Evolutionary conservation across 2,113 vertebrate species (phyloP), one percentile per base, ranked within the genome.

Genomic region (Myocastor coypus): DNA sequence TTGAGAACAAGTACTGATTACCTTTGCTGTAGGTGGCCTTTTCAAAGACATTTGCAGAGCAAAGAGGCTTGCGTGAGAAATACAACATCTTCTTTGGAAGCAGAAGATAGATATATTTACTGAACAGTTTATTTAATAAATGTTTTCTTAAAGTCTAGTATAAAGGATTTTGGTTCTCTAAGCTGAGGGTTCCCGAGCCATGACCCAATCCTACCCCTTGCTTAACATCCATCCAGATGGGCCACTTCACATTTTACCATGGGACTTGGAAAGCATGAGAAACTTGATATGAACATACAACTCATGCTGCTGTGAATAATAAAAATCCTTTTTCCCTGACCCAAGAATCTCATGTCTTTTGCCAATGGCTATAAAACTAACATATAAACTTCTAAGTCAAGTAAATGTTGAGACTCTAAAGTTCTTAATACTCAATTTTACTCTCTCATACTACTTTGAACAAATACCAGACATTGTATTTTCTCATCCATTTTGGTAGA

Each of bases 361-460:
- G n/a, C 61, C 57, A 93, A 50, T 20, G 46, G 63, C 64, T 50
- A 37, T 82, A 64, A 97, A 88, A 94, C 11, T 57, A 16, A 12
- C 28, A 80, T 77, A 34, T 83, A 69, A 82, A 46, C 32, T 90
- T 94, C 46, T 20, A 64, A 96, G 55, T 40, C n/a, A 13, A 61
- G 40, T 85, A 95, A 94, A 94, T 94, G 81, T 30, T 78, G 87
- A 97, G 52, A 90, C 19, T 57, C 85, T 61, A 73, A 87, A 83
- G 30, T 91, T 92, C 64, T 83, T 85, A 32, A 86, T 24, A 90
- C 12, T 9, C 11, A 59, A 64, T 89, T 91, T 24, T 9, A 84
- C 30, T 69, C 17, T 75, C n/a, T 22, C 57, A 66, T 61, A 75
- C 87, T 61, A 88, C 81, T 96, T 94, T 92, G 52, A 92, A 86